phyloP scores from a whole-genome alignment of 2,113 vertebrate genomes.

The Trichomycterus rosablanca region DNA sequence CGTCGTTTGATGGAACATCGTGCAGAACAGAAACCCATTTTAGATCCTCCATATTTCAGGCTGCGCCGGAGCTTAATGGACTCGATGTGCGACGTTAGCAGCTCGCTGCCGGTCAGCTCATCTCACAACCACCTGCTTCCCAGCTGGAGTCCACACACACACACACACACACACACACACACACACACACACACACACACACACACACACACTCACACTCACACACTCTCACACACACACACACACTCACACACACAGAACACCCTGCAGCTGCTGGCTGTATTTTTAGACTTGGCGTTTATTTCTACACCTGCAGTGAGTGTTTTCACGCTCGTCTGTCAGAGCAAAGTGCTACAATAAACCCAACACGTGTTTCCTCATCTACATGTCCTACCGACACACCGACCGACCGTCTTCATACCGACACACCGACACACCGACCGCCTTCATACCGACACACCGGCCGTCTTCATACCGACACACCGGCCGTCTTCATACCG shows the following conservation, averaged over 20 bases:
- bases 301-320: conserved; percentile 82
- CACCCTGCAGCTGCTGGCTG: conserved; percentile 79
- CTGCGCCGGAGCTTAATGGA: too few species aligned
- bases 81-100: conserved; percentile 30
- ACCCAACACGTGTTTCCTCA: background rate
- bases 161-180: conserved; percentile 49
- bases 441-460: too few species aligned
- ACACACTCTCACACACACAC: conserved; percentile 47
- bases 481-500: too few species aligned
- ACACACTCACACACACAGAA: conserved; percentile 51
- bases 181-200: conserved; percentile 45
- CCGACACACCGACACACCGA: too few species aligned
- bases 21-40: too few species aligned
- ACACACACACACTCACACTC: conserved; percentile 44
- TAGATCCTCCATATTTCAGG: too few species aligned
- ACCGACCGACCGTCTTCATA: too few species aligned
- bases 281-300: conserved; percentile 86
- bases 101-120: conserved; percentile 51
- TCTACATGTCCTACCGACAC: too few species aligned
- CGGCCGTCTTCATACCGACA: too few species aligned
- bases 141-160: conserved; percentile 59
- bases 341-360: too few species aligned
- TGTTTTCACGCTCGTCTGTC: conserved; percentile 60
- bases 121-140: conserved; percentile 67
- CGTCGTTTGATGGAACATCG: too few species aligned